Conservation (phyloP, 2,888 invertebrate species). For the Aphrophora alni region DNA sequence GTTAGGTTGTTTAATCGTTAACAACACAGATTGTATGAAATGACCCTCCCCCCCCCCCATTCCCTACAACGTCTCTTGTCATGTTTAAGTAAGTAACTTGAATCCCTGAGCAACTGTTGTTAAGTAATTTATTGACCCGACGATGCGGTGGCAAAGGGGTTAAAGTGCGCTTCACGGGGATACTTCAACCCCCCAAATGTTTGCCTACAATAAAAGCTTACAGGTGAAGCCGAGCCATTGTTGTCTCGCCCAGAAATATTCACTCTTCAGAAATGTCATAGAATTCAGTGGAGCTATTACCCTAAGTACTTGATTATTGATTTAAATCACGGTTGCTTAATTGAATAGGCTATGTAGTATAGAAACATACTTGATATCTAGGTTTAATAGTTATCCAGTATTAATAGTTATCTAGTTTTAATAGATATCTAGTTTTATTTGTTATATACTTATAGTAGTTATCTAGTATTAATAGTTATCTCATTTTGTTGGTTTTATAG, state of each 20-base stretch:
- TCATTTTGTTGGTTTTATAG: too few relatives aligned
- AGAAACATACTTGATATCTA: too few relatives aligned
- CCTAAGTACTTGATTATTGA: too few relatives aligned
- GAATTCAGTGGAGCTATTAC: too few relatives aligned
- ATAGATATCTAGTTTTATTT: too few relatives aligned
- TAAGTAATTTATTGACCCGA: background rate
- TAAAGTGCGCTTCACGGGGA: background rate
- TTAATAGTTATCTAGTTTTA: too few relatives aligned
- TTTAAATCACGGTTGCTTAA: too few relatives aligned
- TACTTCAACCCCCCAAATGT: background rate
- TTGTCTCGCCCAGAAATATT: background rate
- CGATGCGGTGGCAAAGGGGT: background rate
- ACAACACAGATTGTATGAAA: background rate
- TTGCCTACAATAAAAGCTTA: background rate
- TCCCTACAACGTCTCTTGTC: background rate
- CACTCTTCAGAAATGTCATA: too few relatives aligned
- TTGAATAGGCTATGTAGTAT: too few relatives aligned
- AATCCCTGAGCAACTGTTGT: background rate
- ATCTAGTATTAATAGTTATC: too few relatives aligned
- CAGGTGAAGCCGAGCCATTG: background rate
- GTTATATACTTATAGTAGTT: too few relatives aligned
- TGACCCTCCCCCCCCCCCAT: background rate
- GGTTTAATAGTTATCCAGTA: too few relatives aligned
- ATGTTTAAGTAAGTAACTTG: background rate
- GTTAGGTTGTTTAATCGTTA: background rate